Base-by-base conservation (phyloP, 2,888 invertebrate species). In the Synergus itoensis region DNA sequence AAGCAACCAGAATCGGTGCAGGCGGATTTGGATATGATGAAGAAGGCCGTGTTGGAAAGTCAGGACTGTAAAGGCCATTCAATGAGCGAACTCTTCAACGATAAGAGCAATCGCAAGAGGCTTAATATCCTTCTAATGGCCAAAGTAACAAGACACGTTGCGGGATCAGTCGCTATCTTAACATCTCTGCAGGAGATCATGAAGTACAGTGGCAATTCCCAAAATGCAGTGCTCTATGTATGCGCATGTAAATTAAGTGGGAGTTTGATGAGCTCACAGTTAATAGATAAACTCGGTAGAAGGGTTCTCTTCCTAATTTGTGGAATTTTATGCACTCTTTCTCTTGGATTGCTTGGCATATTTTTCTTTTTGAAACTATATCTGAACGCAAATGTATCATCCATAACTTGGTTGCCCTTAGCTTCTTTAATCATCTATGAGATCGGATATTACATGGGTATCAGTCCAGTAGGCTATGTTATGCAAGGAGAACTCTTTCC, bases 401-500 rank as follows among this genome's bases (percentile, higher is more conserved):
- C 91, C 79, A 86, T 94, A 81, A 93, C 92, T 78, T 94, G 94
- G 93, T 92, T 95, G 88, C 95, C 95, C 81, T 92, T 94, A 79
- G 92, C 93, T 84, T 94, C 94, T 86, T 93, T 95, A 87, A 94
- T 94, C 48, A 92, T 94, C 82, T 95, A 94, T 92, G 94, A 95
- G 91, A 94, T 94, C 85, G 94, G 94, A 57, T 95, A 95, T 81
- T 94, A 94, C 3, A 92, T 95, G 87, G 95, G 95, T 28, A 93
- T 95, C 88, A 95, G 95, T 1, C 94, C 95, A 3, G 93, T 95
- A 84, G 95, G 95, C 36, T 95, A 94, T 87, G 94, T 95, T 60
- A 93, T 95, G 75, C 94, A 94, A 64, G 94, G 94, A 4, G 95
- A 95, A 91, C 93, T 95, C 88, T 94, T 96, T 89, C 94, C 96